Evolutionary conservation across 2,888 invertebrate genomes (phyloP).

Genomic region (Drosophila peninsularis): DNA sequence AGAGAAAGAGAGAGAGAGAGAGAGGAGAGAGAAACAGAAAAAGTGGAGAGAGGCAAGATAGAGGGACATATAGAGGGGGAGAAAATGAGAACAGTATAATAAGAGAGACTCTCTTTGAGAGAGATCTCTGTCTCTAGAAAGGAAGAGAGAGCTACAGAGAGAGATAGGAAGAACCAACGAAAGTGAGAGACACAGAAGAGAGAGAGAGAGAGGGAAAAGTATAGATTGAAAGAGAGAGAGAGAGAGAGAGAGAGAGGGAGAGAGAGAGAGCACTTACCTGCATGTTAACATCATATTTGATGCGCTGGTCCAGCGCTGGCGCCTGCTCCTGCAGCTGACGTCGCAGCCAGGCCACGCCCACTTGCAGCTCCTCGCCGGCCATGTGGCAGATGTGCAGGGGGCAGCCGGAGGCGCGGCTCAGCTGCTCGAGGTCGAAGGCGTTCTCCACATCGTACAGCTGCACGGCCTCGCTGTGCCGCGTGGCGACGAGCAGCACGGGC

Average conservation of each 20-base stretch:
- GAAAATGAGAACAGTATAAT: neutral
- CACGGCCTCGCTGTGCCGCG: slow-evolving; percentile 70
- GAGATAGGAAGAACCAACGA: neutral
- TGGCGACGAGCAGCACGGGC: slow-evolving; percentile 79
- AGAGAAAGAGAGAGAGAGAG: neutral
- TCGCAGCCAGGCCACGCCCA: slow-evolving; percentile 61
- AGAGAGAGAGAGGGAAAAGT: neutral
- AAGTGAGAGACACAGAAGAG: neutral
- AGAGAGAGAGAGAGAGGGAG: neutral
- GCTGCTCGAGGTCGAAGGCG: slow-evolving; percentile 71
- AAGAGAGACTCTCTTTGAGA: neutral
- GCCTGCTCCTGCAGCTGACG: slow-evolving; percentile 56
- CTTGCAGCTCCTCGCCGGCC: slow-evolving; percentile 21
- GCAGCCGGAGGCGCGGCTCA: slow-evolving; percentile 67
- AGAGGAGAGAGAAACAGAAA: neutral
- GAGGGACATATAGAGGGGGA: neutral
- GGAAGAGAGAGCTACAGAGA: neutral
- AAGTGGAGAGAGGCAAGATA: neutral
- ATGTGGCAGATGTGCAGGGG: slow-evolving; percentile 67
- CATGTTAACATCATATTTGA: slow-evolving; percentile 75
- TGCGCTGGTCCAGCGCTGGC: slow-evolving; percentile 56
- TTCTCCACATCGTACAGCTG: slow-evolving; percentile 83
- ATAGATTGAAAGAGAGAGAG: neutral
- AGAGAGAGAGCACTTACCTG: slow-evolving; percentile 50
- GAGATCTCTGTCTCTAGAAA: neutral